Evolutionary conservation across 2,797 vertebrate species (phyloP).

Genomic region (Taeniopygia guttata): DNA sequence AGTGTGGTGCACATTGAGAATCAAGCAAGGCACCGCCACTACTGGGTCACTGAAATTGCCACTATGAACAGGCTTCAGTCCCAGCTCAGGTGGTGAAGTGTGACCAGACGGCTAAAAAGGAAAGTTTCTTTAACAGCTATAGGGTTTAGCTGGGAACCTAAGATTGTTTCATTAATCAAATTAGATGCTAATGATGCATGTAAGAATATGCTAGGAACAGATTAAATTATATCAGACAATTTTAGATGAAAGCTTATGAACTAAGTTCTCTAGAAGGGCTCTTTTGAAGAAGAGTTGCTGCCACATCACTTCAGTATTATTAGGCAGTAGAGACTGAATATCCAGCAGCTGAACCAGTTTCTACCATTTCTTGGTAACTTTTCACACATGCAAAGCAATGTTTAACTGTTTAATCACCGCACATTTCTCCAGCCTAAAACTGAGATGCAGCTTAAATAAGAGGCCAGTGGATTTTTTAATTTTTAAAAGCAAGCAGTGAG

Average conservation of each 20-base stretch:
- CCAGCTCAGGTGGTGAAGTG: neutral
- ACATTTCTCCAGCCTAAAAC: neutral
- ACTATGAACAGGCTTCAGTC: neutral
- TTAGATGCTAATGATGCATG: neutral
- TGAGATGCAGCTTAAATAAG: neutral
- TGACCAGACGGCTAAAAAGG: neutral
- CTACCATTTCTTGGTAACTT: neutral
- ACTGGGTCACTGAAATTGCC: neutral
- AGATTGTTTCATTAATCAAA: neutral
- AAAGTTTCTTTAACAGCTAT: neutral
- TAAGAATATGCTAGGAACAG: neutral
- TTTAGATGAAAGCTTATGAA: neutral
- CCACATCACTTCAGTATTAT: neutral
- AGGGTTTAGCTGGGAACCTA: neutral
- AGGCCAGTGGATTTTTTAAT: neutral
- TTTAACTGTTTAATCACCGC: neutral
- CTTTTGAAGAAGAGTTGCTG: neutral
- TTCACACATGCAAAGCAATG: neutral
- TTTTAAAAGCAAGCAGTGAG: neutral
- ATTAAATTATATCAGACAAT: neutral
- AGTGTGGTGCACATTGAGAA: fast-evolving
- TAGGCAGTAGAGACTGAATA: neutral
- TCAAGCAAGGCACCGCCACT: fast-evolving
- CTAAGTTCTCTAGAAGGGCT: neutral
- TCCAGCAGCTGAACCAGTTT: neutral